phyloP scores from a whole-genome alignment of 2,797 vertebrate genomes.

The Diplodus puntazzo region DNA sequence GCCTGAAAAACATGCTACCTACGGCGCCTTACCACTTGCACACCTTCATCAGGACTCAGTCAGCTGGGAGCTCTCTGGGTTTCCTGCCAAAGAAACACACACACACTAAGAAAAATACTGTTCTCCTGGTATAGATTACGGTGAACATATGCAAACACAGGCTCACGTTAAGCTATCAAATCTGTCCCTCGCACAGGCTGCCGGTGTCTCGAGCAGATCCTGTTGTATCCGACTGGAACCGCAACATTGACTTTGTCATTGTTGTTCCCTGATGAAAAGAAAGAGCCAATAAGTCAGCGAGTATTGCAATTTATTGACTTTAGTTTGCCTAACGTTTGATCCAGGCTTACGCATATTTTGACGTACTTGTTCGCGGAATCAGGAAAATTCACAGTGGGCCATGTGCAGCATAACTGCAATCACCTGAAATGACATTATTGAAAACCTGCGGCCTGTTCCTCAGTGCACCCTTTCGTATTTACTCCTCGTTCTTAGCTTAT shows the following conservation, averaged over 20 bases:
- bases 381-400: neutral
- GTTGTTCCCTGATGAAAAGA: neutral
- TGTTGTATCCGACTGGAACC: neutral
- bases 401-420: neutral
- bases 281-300: too few relatives aligned
- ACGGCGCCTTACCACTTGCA: conserved; percentile 21
- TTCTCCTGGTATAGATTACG: conserved; percentile 23
- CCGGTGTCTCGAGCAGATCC: conserved; percentile 20
- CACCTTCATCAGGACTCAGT: conserved; percentile 20
- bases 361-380: neutral
- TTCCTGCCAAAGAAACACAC: conserved; percentile 8
- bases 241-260: neutral
- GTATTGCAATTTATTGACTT: too few relatives aligned
- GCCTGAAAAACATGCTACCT: conserved; percentile 34
- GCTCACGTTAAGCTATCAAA: conserved; percentile 3
- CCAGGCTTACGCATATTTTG: neutral
- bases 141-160: conserved; percentile 17
- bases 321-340: neutral
- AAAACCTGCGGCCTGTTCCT: neutral
- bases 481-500: neutral
- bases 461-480: neutral
- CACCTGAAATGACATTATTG: conserved; percentile 14
- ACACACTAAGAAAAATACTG: conserved; percentile 7
- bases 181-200: neutral
- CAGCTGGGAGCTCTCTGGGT: conserved; percentile 21